Conservation (phyloP, 2,113 vertebrate species). For the Egretta garzetta region DNA sequence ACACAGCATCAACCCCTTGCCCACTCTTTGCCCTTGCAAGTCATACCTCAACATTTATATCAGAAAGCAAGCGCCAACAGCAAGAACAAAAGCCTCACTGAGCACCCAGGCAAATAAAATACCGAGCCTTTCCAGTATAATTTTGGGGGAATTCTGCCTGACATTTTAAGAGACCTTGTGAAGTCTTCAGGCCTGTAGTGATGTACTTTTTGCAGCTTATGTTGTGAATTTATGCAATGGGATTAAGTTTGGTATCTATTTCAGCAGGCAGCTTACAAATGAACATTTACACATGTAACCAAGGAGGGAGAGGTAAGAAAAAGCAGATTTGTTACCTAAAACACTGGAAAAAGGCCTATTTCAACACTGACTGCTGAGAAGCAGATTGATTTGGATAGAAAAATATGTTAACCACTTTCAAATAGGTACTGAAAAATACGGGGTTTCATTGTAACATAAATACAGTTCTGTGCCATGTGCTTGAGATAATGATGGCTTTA, state of each 20-base stretch:
- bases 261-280: slow-evolving; percentile 46
- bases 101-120: neutral
- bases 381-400: neutral
- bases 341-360: neutral
- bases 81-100: neutral
- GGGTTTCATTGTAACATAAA: neutral
- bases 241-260: slow-evolving; percentile 56
- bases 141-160: neutral
- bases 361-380: neutral
- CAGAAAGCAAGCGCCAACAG: neutral
- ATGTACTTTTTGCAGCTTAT: slow-evolving; percentile 55
- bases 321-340: slow-evolving; percentile 8
- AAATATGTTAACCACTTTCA: neutral
- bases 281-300: neutral
- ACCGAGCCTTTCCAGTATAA: neutral
- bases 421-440: neutral
- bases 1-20: neutral
- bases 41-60: neutral
- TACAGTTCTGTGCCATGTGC: neutral
- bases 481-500: neutral
- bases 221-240: slow-evolving; percentile 53
- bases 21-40: neutral
- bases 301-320: neutral
- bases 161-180: neutral
- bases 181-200: neutral